These are phyloP conservation scores for Pogonomyrmex barbatus DNA, from an alignment of 1,140 invertebrate genomes.

Conservation along the genomic window DNA sequence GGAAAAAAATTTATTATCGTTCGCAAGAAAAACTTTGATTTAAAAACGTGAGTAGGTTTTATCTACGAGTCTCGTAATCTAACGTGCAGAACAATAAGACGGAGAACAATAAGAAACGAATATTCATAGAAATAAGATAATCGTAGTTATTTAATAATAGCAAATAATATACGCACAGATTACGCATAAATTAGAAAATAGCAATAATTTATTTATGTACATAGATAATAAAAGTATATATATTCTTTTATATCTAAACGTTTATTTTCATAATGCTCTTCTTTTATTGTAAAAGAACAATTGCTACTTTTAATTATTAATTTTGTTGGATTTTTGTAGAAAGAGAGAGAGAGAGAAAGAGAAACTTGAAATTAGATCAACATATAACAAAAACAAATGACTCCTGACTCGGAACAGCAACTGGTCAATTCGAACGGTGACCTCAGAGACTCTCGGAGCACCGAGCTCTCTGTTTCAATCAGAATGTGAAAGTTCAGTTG, in stretches of 20 bases:
- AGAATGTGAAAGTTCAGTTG: constrained; percentile 84
- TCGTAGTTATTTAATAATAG: not conserved
- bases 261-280: not conserved
- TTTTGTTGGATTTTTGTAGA: not conserved
- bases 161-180: not conserved
- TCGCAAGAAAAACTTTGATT: not conserved
- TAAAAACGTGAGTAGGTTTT: not conserved
- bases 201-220: not conserved
- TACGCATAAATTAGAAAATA: not conserved
- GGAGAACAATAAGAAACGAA: not conserved
- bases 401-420: constrained; percentile 41
- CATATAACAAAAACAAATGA: not conserved
- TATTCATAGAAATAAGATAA: not conserved
- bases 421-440: constrained; percentile 55
- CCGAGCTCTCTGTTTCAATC: constrained; percentile 67
- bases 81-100: not conserved
- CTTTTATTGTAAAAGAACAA: not conserved
- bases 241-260: not conserved
- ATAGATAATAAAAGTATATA: not conserved
- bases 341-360: too few relatives aligned
- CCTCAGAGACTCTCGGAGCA: constrained; percentile 42
- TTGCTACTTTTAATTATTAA: not conserved
- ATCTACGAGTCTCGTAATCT: not conserved
- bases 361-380: constrained; percentile 9
- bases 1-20: not conserved